These are phyloP conservation scores for Phalacrocorax aristotelis DNA, from an alignment of 2,113 vertebrate species.

Conservation along the genomic window DNA sequence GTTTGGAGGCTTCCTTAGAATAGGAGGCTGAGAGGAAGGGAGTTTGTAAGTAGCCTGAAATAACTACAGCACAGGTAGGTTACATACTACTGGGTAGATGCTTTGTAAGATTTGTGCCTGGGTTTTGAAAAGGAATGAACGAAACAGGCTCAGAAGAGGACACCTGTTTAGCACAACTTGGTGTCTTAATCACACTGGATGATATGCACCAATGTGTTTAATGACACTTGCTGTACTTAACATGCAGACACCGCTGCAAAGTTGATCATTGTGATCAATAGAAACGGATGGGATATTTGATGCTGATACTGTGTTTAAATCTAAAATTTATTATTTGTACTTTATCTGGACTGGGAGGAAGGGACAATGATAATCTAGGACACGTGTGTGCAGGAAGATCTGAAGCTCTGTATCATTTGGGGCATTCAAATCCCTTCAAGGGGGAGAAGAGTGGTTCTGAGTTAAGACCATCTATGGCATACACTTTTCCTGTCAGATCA, in stretches of 20 bases:
- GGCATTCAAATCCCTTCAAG: background rate
- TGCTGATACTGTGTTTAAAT: background rate
- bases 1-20: conserved; percentile 47
- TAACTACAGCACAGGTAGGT: background rate
- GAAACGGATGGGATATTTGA: background rate
- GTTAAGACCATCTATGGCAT: background rate
- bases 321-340: background rate
- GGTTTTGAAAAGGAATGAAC: background rate
- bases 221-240: background rate
- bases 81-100: background rate
- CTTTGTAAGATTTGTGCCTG: background rate
- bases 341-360: background rate
- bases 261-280: background rate
- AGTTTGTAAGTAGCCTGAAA: background rate
- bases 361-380: background rate
- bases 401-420: background rate
- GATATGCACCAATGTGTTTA: background rate
- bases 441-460: background rate
- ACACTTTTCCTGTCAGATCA: background rate
- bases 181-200: background rate
- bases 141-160: background rate
- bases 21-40: background rate
- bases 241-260: background rate
- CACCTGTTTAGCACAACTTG: background rate
- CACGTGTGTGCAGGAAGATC: background rate